Evolutionary conservation across 2,113 vertebrate species (phyloP).

Genomic region (Sigmodon hispidus): DNA sequence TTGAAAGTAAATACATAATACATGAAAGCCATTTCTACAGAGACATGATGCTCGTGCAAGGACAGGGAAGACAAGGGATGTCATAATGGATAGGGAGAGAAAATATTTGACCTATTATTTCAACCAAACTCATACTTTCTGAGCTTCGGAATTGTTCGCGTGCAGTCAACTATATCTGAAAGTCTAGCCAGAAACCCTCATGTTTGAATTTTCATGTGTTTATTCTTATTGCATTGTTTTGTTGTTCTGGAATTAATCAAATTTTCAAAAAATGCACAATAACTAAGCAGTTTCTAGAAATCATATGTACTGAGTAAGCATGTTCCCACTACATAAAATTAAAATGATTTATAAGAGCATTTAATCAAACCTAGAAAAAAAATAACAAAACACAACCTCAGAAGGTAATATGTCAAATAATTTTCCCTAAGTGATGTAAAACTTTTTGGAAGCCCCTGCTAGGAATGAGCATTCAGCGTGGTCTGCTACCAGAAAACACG

Average conservation of each 20-base stretch:
- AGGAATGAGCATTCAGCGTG: background rate
- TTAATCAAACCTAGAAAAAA: slow-evolving; percentile 17
- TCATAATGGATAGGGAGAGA: background rate
- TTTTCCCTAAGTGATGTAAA: background rate
- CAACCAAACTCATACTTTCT: background rate
- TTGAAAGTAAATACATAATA: slow-evolving; percentile 21
- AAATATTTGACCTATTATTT: background rate
- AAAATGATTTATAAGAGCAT: slow-evolving; percentile 12
- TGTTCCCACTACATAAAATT: background rate
- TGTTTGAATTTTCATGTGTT: slow-evolving; percentile 11
- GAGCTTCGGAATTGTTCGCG: background rate
- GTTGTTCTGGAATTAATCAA: slow-evolving; percentile 31
- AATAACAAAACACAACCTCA: background rate
- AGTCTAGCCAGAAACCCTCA: background rate
- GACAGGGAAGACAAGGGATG: background rate
- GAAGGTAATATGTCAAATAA: background rate
- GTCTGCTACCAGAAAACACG: background rate
- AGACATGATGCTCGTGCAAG: background rate
- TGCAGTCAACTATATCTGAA: background rate
- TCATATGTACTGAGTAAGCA: slow-evolving; percentile 27
- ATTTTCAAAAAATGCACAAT: background rate
- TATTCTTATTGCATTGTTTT: slow-evolving; percentile 2
- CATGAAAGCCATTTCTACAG: background rate
- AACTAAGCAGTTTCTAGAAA: slow-evolving; percentile 6
- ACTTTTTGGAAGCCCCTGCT: background rate